Evolutionary conservation across 1,140 invertebrate species (phyloP).

Genomic region (Nylanderia fulva): DNA sequence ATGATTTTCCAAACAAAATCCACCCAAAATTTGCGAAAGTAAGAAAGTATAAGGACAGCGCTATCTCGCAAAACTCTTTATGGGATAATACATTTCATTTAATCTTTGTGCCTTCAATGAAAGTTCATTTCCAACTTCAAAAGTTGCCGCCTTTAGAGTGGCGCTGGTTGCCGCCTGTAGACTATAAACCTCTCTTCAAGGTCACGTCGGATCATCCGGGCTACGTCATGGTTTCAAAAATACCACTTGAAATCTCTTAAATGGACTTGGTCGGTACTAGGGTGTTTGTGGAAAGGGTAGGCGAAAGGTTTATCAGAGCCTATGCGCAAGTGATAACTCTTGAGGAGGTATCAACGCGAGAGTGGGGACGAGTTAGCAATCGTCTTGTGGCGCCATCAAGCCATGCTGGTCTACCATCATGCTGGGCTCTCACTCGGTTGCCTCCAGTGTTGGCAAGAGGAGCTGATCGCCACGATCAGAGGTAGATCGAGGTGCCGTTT

Average conservation of each 20-base stretch:
- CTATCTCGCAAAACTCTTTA: not conserved
- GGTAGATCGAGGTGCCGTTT: conserved; percentile 42
- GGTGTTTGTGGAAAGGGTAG: not conserved
- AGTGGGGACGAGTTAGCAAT: no score
- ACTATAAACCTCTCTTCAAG: not conserved
- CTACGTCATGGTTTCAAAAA: not conserved
- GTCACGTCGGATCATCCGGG: not conserved
- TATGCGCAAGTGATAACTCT: not conserved
- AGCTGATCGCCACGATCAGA: conserved; percentile 59
- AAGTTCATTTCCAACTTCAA: not conserved
- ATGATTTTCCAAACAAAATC: not conserved
- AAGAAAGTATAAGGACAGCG: not conserved
- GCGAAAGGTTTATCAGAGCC: not conserved
- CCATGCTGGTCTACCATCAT: not conserved
- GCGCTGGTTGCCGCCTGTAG: conserved; percentile 18
- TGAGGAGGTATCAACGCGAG: not conserved
- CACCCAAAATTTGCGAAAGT: not conserved
- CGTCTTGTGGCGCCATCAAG: conserved; percentile 67
- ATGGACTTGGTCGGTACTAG: not conserved
- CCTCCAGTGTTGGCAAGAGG: conserved; percentile 69
- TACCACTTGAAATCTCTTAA: not conserved
- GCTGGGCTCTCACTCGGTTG: conserved; percentile 59
- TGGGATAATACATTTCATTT: not conserved
- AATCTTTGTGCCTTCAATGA: not conserved
- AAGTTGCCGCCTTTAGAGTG: conserved; percentile 28